Conservation (phyloP, 1,140 invertebrate genomes). For the Bilobella aurantiaca region DNA sequence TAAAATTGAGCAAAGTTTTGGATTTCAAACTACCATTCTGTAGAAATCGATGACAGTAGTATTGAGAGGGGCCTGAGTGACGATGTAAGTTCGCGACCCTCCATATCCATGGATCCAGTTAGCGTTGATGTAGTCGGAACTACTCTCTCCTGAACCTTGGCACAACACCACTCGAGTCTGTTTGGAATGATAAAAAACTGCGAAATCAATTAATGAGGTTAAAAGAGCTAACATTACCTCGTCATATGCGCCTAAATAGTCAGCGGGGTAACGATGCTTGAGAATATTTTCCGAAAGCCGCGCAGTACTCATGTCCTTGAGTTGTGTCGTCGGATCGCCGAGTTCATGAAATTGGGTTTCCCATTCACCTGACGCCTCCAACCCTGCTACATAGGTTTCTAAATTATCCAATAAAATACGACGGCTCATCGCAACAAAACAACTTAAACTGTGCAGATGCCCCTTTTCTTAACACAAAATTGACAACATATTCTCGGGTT, state of each 20-base stretch:
- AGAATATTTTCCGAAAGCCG: background rate
- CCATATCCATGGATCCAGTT: constrained; percentile 3
- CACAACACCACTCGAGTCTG: background rate
- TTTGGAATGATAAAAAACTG: background rate
- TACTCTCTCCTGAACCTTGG: background rate
- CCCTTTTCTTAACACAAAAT: no score
- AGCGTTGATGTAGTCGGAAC: constrained; percentile 2
- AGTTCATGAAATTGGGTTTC: background rate
- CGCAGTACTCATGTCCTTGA: background rate
- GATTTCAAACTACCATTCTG: background rate
- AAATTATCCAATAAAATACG: background rate
- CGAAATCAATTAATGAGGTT: background rate
- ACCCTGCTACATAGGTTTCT: background rate
- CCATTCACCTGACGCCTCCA: background rate
- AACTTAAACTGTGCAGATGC: no score
- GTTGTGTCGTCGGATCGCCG: background rate
- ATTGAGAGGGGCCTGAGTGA: background rate
- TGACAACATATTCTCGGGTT: no score
- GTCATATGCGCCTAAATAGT: background rate
- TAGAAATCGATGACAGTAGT: constrained; percentile 5
- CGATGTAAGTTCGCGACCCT: background rate
- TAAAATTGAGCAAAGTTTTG: background rate
- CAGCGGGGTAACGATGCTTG: background rate
- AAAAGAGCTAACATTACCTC: background rate
- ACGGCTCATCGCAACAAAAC: background rate